phyloP scores from a whole-genome alignment of 1,140 invertebrate genomes.

The Lineus longissimus region DNA sequence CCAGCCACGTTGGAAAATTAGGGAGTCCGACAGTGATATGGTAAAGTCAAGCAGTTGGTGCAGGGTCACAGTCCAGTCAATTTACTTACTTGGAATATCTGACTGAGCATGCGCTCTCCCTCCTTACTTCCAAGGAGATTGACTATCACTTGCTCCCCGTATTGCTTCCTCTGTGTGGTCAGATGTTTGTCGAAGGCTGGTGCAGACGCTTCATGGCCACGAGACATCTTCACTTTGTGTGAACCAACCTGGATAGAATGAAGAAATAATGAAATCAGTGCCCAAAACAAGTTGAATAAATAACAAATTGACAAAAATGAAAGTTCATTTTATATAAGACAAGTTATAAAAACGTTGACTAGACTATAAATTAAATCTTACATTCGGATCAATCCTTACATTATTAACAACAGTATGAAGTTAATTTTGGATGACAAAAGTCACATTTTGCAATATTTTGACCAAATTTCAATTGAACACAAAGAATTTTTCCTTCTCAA shows the following conservation, averaged over 20 bases:
- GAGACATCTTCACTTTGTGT: slow-evolving; percentile 95
- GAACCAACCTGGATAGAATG: slow-evolving; percentile 81
- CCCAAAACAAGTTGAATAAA: slow-evolving; percentile 10
- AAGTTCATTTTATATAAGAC: not conserved
- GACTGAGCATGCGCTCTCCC: slow-evolving; percentile 91
- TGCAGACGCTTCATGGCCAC: slow-evolving; percentile 86
- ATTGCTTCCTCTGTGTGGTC: slow-evolving; percentile 77
- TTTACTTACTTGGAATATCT: slow-evolving; percentile 77
- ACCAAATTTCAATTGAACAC: too few relatives aligned
- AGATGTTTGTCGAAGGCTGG: slow-evolving; percentile 91
- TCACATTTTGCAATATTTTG: too few relatives aligned
- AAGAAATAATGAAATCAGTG: slow-evolving; percentile 8
- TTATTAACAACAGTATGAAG: too few relatives aligned
- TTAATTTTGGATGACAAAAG: too few relatives aligned
- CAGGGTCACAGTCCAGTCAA: too few relatives aligned
- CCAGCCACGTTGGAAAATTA: too few relatives aligned
- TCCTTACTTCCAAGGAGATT: slow-evolving; percentile 95
- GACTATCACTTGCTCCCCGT: slow-evolving; percentile 86
- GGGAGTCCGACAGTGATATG: too few relatives aligned
- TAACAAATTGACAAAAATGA: slow-evolving; percentile 5
- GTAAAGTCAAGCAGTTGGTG: not conserved
- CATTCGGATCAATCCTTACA: too few relatives aligned
- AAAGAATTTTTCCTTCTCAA: too few relatives aligned
- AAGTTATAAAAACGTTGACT: not conserved
- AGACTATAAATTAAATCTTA: not conserved